Percentiles rank a stretch among this genome's conserved stretches.
Evolutionary conservation across 2,797 vertebrate genomes (phyloP).

Genomic region (Sorex maritimensis): DNA sequence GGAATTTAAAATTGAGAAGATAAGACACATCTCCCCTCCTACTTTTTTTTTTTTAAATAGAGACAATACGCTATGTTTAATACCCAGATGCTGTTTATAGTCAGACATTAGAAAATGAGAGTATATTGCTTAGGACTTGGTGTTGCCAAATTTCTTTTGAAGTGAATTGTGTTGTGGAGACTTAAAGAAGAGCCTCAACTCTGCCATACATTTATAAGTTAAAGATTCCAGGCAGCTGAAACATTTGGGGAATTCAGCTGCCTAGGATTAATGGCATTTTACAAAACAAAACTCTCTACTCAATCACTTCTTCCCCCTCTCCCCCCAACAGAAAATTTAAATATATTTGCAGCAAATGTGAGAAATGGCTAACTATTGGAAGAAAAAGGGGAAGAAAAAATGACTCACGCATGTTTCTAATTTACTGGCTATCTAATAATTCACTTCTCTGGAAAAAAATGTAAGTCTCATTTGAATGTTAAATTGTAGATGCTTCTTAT

Average conservation of each 20-base stretch:
- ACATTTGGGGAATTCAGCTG: conserved; percentile 67
- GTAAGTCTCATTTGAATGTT: not conserved
- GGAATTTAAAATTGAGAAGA: not conserved
- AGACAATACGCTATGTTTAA: conserved; percentile 54
- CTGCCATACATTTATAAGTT: not conserved
- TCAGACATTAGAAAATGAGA: not conserved
- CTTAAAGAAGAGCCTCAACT: conserved; percentile 43
- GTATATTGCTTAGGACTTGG: not conserved
- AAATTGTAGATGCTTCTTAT: not conserved
- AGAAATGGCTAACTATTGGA: conserved; percentile 30
- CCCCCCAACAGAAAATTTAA: not conserved
- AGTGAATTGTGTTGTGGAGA: conserved; percentile 13
- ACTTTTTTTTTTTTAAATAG: not conserved
- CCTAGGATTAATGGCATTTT: conserved; percentile 32
- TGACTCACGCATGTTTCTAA: not conserved
- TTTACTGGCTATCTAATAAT: conserved; percentile 17
- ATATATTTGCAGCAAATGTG: conserved; percentile 48
- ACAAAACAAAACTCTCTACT: not conserved
- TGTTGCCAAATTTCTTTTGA: conserved; percentile 61
- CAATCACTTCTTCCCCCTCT: not conserved
- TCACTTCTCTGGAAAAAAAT: conserved; percentile 29
- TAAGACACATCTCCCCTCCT: not conserved
- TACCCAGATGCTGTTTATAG: not conserved
- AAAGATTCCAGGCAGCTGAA: conserved; percentile 57
- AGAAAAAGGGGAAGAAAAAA: conserved; percentile 32